Base-by-base conservation (phyloP, 2,113 vertebrate species). In the Rousettus leschenaultii region DNA sequence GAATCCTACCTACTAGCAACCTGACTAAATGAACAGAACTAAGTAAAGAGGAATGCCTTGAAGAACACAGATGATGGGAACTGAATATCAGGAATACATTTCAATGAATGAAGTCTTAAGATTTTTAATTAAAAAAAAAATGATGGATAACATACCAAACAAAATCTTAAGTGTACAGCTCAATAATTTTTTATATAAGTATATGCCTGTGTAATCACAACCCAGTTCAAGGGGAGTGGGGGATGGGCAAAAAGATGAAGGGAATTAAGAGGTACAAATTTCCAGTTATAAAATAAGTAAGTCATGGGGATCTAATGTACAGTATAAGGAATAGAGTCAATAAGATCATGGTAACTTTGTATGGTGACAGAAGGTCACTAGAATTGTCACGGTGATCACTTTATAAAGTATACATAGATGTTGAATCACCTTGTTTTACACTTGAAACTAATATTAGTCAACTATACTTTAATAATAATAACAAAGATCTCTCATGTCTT, bases 21-120 rank as follows among this genome's bases (percentile, higher is more conserved):
- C 24, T 88, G 51, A 93, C 45, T 65, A 91, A 93, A 86, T 45
- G 13, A 94, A 78, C 18, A 77, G 11, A 93, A 55, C 53, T 43
- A 95, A 86, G 13, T 57, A 63, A 75, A 78, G 33, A 80, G 61
- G 12, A 95, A 92, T 57, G 40, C 14, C 26, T n/a, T 83, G 4
- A 87, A 68, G 80, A 92, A 91, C 40, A 96, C 86, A 85, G 78
- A 82, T 11, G 43, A 43, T 86, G 18, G 35, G 61, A 95, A 95
- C 28, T 89, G 6, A 59, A 91, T 74, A 82, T 66, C 53, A 95
- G 48, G n/a, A 92, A 96, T 83, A 59, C 13, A 93, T 94, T 22
- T 82, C 88, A 86, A 38, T 77, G 26, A 88, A 90, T 33, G 8
- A 94, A 86, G 21, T 71, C 43, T 89, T 92, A 71, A 75, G 79